A percentile compares a stretch with the other conserved stretches of the same genome.
These are phyloP conservation scores for Mesoligia furuncula DNA, from an alignment of 2,888 invertebrate species.

Conservation along the genomic window DNA sequence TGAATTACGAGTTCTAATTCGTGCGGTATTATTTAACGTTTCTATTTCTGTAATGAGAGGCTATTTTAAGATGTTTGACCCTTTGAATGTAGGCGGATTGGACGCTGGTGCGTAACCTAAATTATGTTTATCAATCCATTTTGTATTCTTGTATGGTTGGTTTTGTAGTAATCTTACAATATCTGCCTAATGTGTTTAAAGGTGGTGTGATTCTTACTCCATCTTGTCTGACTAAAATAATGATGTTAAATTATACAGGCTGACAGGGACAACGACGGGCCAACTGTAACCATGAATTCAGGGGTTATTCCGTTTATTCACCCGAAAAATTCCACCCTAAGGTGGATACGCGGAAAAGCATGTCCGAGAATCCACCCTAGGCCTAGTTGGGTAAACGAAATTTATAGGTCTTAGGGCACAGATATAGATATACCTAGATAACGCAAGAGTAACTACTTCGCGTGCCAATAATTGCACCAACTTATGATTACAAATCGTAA, in stretches of 20 bases:
- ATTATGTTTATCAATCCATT: constrained; percentile 12
- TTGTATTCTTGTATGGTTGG: constrained; percentile 6
- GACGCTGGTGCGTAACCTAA: constrained; percentile 11
- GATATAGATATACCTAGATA: too few species aligned
- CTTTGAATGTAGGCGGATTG: constrained; percentile 42
- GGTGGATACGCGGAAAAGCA: too few species aligned
- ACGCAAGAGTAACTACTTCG: too few species aligned
- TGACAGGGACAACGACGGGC: too few species aligned
- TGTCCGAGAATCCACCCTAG: too few species aligned
- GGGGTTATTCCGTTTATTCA: too few species aligned
- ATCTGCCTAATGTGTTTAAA: background rate
- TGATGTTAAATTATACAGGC: constrained; percentile 2
- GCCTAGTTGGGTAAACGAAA: too few species aligned
- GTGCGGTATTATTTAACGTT: constrained; percentile 58
- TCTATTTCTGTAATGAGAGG: constrained; percentile 57
- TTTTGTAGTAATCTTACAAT: constrained; percentile 9
- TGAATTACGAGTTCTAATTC: constrained; percentile 44
- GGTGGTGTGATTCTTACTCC: background rate
- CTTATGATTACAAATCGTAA: too few species aligned
- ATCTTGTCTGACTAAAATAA: constrained; percentile 10
- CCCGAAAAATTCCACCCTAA: too few species aligned
- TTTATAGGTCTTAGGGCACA: too few species aligned
- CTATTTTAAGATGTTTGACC: constrained; percentile 50
- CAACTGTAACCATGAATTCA: background rate
- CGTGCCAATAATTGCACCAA: too few species aligned